These are phyloP conservation scores for Pipra filicauda DNA, from an alignment of 2,113 vertebrate species.

Conservation along the genomic window DNA sequence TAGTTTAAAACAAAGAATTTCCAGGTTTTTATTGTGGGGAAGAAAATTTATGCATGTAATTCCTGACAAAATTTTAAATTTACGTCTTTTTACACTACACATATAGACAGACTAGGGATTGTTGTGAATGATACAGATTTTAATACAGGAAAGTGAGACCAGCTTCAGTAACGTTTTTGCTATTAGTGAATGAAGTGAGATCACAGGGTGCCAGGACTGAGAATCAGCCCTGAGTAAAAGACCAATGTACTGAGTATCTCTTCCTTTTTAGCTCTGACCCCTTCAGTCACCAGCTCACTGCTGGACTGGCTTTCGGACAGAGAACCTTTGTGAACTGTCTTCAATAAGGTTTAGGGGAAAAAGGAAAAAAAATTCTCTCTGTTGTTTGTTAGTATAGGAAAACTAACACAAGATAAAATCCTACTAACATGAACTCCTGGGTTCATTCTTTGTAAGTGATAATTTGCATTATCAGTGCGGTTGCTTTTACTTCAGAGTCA, in stretches of 20 bases:
- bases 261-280: not conserved
- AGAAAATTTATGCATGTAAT: not conserved
- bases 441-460: not conserved
- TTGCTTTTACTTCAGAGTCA: not conserved
- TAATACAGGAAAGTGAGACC: not conserved
- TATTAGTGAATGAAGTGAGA: not conserved
- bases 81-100: not conserved
- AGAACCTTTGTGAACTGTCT: not conserved
- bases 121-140: not conserved
- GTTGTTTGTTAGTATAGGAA: not conserved
- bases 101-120: not conserved
- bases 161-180: not conserved
- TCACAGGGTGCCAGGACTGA: not conserved
- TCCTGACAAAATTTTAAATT: not conserved
- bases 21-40: not conserved
- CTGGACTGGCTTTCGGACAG: not conserved
- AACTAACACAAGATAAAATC: not conserved
- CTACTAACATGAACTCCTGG: not conserved
- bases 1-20: not conserved
- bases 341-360: not conserved
- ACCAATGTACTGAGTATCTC: not conserved
- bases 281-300: not conserved
- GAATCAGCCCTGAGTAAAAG: not conserved
- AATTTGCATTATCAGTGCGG: not conserved
- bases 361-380: not conserved